Evolutionary conservation across 2,888 invertebrate genomes (phyloP), one percentile per base, ranked within the genome.

Genomic region (Chrysina gloriosa): DNA sequence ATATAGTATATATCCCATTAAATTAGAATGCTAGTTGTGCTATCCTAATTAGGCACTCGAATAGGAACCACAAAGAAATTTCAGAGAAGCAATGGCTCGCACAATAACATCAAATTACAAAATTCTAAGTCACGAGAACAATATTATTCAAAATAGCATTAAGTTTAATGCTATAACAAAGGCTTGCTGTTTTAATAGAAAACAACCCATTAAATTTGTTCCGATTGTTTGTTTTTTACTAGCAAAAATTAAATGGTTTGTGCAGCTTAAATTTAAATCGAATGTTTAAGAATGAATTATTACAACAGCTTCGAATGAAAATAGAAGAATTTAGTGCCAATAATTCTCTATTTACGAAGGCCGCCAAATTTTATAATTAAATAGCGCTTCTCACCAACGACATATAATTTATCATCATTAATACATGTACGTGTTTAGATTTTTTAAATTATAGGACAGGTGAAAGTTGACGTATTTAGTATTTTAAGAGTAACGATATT

Each of bases 351-450:
- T 45, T 45, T 45, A 21, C 45, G n/a, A 45, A 45, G 45, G 16
- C 21, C 16, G 21, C 5, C 45, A 42, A 42, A 42, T 11, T 42
- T 16, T 42, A 42, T 42, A 45, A 45, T 45, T 45, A 45, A 19
- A 19, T 1, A 9, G n/a, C 2, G 9, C 19, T 45, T 45, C 3
- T 45, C 45, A 16, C 7, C 19, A 21, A 45, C 14, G 21, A 45
- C 21, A 19, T 21, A 45, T 21, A 21, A 45, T 45, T 45, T 45
- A 45, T 45, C 45, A 45, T 45, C 21, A 14, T 45, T 45, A 45
- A 45, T 9, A 1, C 7, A 9, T 19, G 21, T 31, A 31, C 31
- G 9, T 45, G 19, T 21, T 21, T 45, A 21, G 45, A 45, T 45
- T 45, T 19, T 19, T 7, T 6, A 6, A 14, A 16, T 9, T 19